Conservation (phyloP, 2,797 vertebrate species). For the Myotis findleyi region DNA sequence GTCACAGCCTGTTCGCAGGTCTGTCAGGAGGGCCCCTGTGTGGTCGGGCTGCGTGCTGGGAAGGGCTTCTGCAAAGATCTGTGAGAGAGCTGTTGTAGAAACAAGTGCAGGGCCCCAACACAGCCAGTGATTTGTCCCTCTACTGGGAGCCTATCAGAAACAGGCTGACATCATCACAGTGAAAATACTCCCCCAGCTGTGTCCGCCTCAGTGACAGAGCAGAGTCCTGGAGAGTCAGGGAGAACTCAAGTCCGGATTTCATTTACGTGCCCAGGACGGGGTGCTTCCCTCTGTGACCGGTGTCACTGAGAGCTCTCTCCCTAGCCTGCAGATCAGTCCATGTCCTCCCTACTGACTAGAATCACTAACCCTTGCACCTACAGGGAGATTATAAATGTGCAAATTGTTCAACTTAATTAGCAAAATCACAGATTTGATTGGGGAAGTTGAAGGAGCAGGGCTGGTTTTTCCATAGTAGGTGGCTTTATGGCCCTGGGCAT, state of each 20-base stretch:
- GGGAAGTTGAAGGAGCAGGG: not conserved
- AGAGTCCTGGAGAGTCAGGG: slow-evolving; percentile 69
- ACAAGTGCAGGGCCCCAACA: slow-evolving; percentile 28
- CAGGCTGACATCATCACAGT: slow-evolving; percentile 82
- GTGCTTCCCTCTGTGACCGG: slow-evolving; percentile 63
- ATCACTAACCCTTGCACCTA: not conserved
- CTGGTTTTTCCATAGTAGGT: not conserved
- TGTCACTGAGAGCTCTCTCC: slow-evolving; percentile 11
- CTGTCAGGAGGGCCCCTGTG: not conserved
- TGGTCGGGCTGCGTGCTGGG: not conserved
- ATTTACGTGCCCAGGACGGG: slow-evolving; percentile 73
- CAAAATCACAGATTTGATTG: slow-evolving; percentile 18
- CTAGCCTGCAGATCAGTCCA: not conserved
- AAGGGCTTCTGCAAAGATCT: slow-evolving; percentile 48
- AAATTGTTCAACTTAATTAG: slow-evolving; percentile 32
- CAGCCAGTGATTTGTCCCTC: slow-evolving; percentile 73
- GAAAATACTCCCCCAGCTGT: slow-evolving; percentile 83
- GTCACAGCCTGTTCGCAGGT: not conserved
- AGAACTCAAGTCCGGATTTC: slow-evolving; percentile 64
- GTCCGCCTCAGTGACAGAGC: slow-evolving; percentile 80
- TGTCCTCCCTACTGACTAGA: not conserved
- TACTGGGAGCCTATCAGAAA: slow-evolving; percentile 81
- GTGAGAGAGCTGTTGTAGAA: slow-evolving; percentile 70
- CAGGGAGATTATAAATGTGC: not conserved
- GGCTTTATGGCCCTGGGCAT: not conserved